Base-by-base conservation (phyloP, 2,888 invertebrate genomes). In the Apoda limacodes region DNA sequence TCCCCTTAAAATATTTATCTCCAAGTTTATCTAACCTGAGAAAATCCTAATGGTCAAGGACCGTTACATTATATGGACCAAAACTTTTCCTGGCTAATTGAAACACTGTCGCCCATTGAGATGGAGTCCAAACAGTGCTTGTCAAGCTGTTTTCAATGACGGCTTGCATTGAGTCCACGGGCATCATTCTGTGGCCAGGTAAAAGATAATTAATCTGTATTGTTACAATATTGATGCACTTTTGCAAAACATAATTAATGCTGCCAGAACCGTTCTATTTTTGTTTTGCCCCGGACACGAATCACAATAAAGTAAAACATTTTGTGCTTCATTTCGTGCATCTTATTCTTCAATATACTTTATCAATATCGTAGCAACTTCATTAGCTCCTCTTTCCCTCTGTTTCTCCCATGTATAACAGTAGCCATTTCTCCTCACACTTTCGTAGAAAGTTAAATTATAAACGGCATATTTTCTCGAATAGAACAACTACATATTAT, bases 141-240 rank as follows among this genome's bases (percentile, higher is more conserved):
- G 43, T 46, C 9, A 47, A 28, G 29, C 24, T 35, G 2, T 35
- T 44, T 36, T 53, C 52, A 13, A 53, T 53, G 13, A 44, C 42
- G 19, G 50, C 48, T 37, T 59, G 53, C 4, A 53, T 43, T 17
- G 33, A 40, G 32, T 57, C 58, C 2, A 56, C 55, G 4, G 57
- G 51, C 58, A 61, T 59, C 33, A 48, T 48, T 9, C 52, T 55
- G 33, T 59, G 55, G n/a, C 57, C 56, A 20, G 53, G 43, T 25
- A 50, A 29, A 3, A 48, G 29, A 31, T 27, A 50, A 28, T 46
- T 45, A 3, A 46, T 37, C 32, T 46, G 46, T 17, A 47, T 40
- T 2, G 43, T 40, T 26, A 44, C 31, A 20, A 49, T 21, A 39
- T 43, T 43, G 9, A 34, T 30, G 14, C 32, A 46, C 28, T 13